phyloP scores from a whole-genome alignment of 2,113 vertebrate genomes.

The Cyanoderma ruficeps region DNA sequence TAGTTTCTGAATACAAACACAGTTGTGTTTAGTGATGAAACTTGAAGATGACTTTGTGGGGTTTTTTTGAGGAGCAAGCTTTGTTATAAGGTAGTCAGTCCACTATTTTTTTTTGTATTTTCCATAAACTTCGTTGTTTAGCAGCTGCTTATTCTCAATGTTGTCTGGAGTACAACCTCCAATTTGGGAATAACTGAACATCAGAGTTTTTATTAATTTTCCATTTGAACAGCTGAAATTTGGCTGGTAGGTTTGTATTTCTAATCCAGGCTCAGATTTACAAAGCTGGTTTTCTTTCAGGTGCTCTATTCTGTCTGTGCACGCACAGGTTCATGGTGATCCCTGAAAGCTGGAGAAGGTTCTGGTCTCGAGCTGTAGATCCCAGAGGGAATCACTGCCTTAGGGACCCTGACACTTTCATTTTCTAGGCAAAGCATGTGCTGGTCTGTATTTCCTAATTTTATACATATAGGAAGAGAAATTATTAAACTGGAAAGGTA shows the following conservation, averaged over 20 bases:
- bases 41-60: neutral
- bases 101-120: neutral
- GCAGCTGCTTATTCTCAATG: neutral
- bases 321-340: neutral
- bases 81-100: neutral
- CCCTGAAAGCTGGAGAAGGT: neutral
- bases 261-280: neutral
- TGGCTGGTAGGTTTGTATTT: neutral
- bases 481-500: neutral
- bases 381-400: neutral
- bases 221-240: neutral
- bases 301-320: rapidly evolving
- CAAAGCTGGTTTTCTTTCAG: neutral
- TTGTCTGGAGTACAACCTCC: neutral
- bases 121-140: neutral
- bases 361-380: neutral
- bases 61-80: neutral
- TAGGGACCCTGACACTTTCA: neutral
- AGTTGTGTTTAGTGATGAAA: neutral
- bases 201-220: neutral
- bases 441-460: neutral
- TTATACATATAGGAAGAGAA: neutral
- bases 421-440: neutral
- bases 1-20: neutral
- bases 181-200: neutral